A percentile compares a stretch with the other conserved stretches of the same genome.
Conservation (phyloP, 2,113 vertebrate genomes). For the Psephotus haematonotus region DNA sequence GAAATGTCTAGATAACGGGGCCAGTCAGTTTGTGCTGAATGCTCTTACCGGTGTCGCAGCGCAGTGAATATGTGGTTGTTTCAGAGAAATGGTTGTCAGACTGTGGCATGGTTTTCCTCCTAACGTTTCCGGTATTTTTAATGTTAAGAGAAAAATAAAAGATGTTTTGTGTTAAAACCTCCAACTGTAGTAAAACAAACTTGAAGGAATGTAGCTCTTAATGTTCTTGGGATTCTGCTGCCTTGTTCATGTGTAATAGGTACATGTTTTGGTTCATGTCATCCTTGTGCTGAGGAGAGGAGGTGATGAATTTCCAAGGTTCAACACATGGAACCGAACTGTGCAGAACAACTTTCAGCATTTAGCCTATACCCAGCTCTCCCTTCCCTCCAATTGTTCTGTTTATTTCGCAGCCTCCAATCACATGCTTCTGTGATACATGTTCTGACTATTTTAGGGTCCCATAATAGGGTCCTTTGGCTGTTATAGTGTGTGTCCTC, state of each 20-base stretch:
- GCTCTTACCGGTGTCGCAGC: neutral
- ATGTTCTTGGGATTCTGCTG: rapidly evolving
- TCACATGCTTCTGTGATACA: rapidly evolving
- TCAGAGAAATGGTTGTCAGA: neutral
- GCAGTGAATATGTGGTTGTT: neutral
- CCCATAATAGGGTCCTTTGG: neutral
- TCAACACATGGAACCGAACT: rapidly evolving
- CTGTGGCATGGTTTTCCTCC: neutral
- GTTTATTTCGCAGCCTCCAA: neutral
- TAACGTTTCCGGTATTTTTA: neutral
- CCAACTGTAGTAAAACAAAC: neutral
- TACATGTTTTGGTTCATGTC: rapidly evolving
- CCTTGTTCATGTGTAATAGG: rapidly evolving
- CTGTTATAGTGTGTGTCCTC: rapidly evolving
- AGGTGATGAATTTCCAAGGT: rapidly evolving
- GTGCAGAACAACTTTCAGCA: rapidly evolving
- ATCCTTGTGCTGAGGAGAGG: neutral
- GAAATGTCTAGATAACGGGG: neutral
- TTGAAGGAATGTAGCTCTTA: neutral
- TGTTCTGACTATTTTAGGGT: neutral
- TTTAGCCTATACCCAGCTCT: rapidly evolving
- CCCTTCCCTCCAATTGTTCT: rapidly evolving
- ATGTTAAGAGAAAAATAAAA: rapidly evolving
- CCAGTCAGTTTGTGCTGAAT: rapidly evolving
- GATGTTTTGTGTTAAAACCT: rapidly evolving